A percentile compares a stretch with the other conserved stretches of the same genome.
Conservation (phyloP, 2,797 vertebrate genomes). For the Enteromius unitaeniatus region DNA sequence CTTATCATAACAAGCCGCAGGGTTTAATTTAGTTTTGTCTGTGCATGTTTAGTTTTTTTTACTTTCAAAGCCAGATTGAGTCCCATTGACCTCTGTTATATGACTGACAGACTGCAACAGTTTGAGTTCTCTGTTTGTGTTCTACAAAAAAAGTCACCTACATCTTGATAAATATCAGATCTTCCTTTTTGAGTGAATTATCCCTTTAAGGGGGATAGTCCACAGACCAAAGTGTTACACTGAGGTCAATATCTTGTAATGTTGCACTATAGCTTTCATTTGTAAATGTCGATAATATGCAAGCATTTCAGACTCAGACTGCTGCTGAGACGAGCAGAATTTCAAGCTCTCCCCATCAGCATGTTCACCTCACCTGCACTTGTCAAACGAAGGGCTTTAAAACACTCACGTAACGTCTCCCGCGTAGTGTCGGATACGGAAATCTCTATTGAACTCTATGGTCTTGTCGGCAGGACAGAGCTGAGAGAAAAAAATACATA, state of each 20-base stretch:
- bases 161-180: too few species aligned
- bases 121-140: too few species aligned
- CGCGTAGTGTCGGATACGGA: conserved; percentile 91
- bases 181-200: too few species aligned
- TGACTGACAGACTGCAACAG: too few species aligned
- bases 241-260: not conserved
- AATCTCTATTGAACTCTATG: conserved; percentile 90
- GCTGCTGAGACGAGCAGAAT: not conserved
- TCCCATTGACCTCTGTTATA: too few species aligned
- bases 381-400: conserved; percentile 13
- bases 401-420: conserved; percentile 90
- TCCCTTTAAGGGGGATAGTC: not conserved
- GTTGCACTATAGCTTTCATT: too few species aligned
- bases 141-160: too few species aligned
- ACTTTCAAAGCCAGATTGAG: too few species aligned
- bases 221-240: not conserved
- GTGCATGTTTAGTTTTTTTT: too few species aligned
- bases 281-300: not conserved
- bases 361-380: not conserved
- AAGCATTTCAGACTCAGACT: not conserved
- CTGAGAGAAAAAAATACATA: conserved; percentile 72
- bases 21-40: too few species aligned
- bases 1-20: not conserved
- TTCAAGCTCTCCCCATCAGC: not conserved
- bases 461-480: conserved; percentile 87